Base-by-base conservation (phyloP, 64 coral and sea anemone species). In the Montipora capricornis region DNA sequence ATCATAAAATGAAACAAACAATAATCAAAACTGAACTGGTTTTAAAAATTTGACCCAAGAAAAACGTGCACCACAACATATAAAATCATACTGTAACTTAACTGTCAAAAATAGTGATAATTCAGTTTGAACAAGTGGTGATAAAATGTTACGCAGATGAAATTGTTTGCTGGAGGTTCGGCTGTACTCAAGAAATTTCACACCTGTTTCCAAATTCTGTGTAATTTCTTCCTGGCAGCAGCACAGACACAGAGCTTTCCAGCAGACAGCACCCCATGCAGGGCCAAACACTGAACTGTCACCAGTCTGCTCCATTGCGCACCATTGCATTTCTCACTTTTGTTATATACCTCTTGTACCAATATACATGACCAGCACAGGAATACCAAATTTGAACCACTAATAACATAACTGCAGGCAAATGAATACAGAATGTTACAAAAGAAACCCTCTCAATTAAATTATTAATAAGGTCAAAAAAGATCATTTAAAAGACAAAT, bases 321-420 rank as follows among this genome's bases (percentile, higher is more conserved):
- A 22, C 84, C 94, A 50, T 83, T 86, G 57, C 94, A 92, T 22
- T 82, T n/a, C 8, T 92, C 78, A 37, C 68, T 58, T 20, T 81
- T 82, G 20, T 3, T 83, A 47, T 88, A 95, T 2, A 87, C 94
- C 68, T 87, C 66, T 78, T 26, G 70, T 9, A 75, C 44, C 11
- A 95, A 14, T n/a, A 95, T 51, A 78, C 94, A 95, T 1, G 94
- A 92, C 94, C 94, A 95, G 48, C 91, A 92, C 8, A 95, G 82
- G 19, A 81, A 75, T 61, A 91, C 75, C n/a, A 95, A 46, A 6
- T 89, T 76, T 80, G 84, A 88, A 3, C 67, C 90, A 82, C 89
- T 88, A 48, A 24, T 80, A 17, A 74, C 77, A 26, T 52, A 82
- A 79, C 66, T 82, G 8, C 2, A 85, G 49, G 47, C 22, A 73